phyloP scores from a whole-genome alignment of 2,888 invertebrate genomes.

The Chesias legatella region DNA sequence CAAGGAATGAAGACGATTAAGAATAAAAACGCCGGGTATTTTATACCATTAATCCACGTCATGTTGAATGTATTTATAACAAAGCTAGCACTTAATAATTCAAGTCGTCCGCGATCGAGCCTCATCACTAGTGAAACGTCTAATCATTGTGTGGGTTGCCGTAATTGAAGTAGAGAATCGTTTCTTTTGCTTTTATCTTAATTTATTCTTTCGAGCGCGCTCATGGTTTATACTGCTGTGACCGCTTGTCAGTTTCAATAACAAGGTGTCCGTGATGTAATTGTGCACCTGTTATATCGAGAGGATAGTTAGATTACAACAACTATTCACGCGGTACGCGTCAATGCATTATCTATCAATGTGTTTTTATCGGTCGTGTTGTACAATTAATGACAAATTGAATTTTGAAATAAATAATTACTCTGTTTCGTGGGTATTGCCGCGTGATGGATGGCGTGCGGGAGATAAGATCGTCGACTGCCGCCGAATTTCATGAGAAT shows the following conservation, averaged over 20 bases:
- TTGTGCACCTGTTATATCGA: conserved; percentile 50
- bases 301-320: conserved; percentile 19
- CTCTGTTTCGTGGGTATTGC: conserved; percentile 62
- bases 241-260: conserved; percentile 73
- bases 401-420: conserved; percentile 58
- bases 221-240: conserved; percentile 74
- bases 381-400: conserved; percentile 60
- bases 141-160: conserved; percentile 76
- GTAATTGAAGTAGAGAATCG: conserved; percentile 72
- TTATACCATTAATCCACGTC: conserved; percentile 73
- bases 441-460: conserved; percentile 69
- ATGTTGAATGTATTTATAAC: conserved; percentile 74
- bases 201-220: conserved; percentile 69
- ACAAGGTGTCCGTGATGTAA: conserved; percentile 54
- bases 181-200: conserved; percentile 72
- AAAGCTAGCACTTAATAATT: conserved; percentile 75
- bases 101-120: conserved; percentile 59
- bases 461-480: conserved; percentile 61
- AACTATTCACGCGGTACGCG: conserved; percentile 25
- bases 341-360: conserved; percentile 31
- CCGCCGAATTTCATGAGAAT: conserved; percentile 72
- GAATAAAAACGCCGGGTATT: conserved; percentile 63
- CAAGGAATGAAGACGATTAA: conserved; percentile 68
- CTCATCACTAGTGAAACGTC: conserved; percentile 65
- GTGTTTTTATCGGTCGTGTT: conserved; percentile 38